Evolutionary conservation across 2,113 vertebrate genomes (phyloP), one percentile per base, ranked within the genome.

Genomic region (Mixornis gularis): DNA sequence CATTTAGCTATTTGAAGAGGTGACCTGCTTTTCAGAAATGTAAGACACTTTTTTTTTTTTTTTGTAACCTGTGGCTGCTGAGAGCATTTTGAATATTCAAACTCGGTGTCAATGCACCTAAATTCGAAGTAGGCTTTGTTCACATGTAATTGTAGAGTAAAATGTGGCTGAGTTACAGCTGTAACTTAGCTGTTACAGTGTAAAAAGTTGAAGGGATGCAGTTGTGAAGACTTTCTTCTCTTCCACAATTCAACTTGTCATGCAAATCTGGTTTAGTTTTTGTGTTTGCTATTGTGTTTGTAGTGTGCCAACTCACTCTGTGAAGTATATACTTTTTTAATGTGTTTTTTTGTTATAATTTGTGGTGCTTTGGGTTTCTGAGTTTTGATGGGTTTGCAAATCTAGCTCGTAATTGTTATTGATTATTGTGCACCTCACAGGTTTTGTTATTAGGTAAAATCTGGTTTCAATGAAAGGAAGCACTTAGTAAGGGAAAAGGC

Each of bases 21-120:
- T 59, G 30, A 59, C 22, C 13, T 72, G n/a, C 16, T 72, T 89
- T 85, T 74, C 43, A 44, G 43, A 64, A 12, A 51, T 73, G 34
- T 10, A 4, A 2, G 11, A 9, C 2, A 12, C 4, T 2, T 66
- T 5, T 17, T 55, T n/a, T 16, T 22, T 9, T n/a, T 44, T 58
- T 56, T 68, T 1, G 18, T 60, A 62, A 21, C 6, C 16, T 83
- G 34, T 74, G 56, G 8, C 29, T 62, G 29, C 14, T 19, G 38
- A 46, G 9, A 66, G 8, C 6, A 26, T 76, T 78, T 81, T 85
- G 22, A 74, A 21, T 74, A 11, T 27, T 71, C 17, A 29, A 69
- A 74, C 11, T 63, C 7, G 1, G 2, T 65, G 20, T 8, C 56
- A 91, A 34, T 22, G 41, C 25, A 53, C 4, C 1, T 29, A 40